Conservation (phyloP, 2,113 vertebrate genomes). For the Phainopepla nitens region DNA sequence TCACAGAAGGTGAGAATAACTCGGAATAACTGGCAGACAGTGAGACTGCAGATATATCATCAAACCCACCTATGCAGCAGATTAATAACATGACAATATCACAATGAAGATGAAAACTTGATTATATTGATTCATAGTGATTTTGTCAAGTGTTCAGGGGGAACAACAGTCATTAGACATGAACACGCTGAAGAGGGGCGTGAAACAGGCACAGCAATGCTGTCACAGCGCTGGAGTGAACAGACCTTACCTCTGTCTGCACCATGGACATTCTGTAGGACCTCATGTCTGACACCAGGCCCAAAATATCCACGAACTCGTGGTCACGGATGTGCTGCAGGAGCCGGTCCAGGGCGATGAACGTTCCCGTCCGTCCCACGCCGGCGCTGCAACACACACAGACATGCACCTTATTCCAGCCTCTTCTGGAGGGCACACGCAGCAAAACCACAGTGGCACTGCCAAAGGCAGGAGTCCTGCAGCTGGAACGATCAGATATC, state of each 20-base stretch:
- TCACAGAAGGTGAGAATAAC: background rate
- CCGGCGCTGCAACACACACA: constrained; percentile 80
- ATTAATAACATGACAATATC: background rate
- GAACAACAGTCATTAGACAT: accelerated
- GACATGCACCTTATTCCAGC: accelerated
- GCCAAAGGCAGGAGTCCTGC: background rate
- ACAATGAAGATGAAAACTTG: background rate
- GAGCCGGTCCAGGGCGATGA: constrained; percentile 93
- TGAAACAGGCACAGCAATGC: accelerated
- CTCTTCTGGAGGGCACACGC: background rate
- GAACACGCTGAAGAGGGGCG: background rate
- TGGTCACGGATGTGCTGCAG: constrained; percentile 93
- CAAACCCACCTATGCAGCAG: background rate
- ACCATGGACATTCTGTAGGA: constrained; percentile 96
- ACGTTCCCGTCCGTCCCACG: constrained; percentile 92
- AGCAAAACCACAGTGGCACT: background rate
- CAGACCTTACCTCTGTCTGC: constrained; percentile 87
- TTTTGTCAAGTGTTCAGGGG: background rate
- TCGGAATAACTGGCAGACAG: background rate
- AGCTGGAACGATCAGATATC: accelerated
- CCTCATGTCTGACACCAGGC: constrained; percentile 92
- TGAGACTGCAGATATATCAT: background rate
- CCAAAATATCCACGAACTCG: constrained; percentile 89
- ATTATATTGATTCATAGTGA: background rate
- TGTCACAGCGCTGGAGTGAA: background rate